Conservation (phyloP, 2,888 invertebrate genomes). For the Sarcophaga rosellei region DNA sequence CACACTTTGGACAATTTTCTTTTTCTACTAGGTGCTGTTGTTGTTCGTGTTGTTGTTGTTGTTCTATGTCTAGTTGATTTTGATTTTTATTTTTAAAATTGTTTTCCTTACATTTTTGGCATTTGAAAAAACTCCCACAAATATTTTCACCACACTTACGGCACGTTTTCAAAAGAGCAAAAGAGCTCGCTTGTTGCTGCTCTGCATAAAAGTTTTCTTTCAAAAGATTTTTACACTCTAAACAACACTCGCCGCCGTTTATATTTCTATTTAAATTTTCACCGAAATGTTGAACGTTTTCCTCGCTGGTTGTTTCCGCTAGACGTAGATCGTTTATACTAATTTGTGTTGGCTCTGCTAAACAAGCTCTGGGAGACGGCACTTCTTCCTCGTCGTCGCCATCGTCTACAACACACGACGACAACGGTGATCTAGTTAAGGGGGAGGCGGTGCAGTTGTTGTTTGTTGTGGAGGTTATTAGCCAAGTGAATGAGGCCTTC, state of each 20-base stretch:
- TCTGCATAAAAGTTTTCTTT: neutral
- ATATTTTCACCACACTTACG: slow-evolving; percentile 46
- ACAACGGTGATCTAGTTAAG: no score
- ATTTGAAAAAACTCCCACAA: slow-evolving; percentile 10
- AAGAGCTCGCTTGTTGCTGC: neutral
- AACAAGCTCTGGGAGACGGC: slow-evolving; percentile 38
- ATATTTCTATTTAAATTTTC: slow-evolving; percentile 47
- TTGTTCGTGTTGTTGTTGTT: no score
- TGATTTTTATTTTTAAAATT: slow-evolving; percentile 5
- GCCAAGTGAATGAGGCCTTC: slow-evolving; percentile 78
- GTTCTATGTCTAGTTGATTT: no score
- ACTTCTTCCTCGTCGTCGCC: slow-evolving; percentile 11
- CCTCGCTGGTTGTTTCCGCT: slow-evolving; percentile 60
- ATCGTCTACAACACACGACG: neutral
- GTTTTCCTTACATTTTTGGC: slow-evolving; percentile 48
- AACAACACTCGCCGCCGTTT: slow-evolving; percentile 43
- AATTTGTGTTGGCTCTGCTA: slow-evolving; percentile 44
- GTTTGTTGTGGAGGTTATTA: slow-evolving; percentile 63
- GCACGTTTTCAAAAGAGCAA: slow-evolving; percentile 28
- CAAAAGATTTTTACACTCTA: slow-evolving; percentile 44
- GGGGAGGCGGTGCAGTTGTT: neutral
- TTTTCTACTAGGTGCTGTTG: no score
- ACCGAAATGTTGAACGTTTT: slow-evolving; percentile 60
- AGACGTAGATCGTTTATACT: slow-evolving; percentile 65
- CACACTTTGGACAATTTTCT: slow-evolving; percentile 42